A percentile compares a stretch with the other conserved stretches of the same genome.
These are phyloP conservation scores for Dicaeum eximium DNA, from an alignment of 2,113 vertebrate species.

Conservation along the genomic window DNA sequence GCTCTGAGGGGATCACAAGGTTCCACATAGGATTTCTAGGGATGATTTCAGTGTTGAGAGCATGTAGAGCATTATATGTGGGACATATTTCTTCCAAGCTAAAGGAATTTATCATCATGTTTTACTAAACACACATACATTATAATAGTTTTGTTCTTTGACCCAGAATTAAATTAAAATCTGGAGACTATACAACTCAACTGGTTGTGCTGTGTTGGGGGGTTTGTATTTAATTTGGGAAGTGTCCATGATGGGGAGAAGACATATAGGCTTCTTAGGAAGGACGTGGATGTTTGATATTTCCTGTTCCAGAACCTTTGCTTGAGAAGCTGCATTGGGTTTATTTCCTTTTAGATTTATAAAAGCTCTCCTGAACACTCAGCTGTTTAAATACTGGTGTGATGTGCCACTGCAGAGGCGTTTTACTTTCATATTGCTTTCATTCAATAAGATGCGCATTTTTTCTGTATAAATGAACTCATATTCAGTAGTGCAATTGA, in stretches of 20 bases:
- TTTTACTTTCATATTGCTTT: slow-evolving; percentile 50
- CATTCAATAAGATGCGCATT: slow-evolving; percentile 55
- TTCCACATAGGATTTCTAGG: not conserved
- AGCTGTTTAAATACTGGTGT: not conserved
- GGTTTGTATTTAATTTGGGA: not conserved
- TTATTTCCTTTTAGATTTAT: not conserved
- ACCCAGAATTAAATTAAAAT: not conserved
- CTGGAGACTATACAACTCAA: not conserved
- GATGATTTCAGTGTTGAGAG: not conserved
- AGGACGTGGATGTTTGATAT: not conserved
- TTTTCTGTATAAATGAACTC: slow-evolving; percentile 55
- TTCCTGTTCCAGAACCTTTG: not conserved
- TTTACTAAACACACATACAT: not conserved
- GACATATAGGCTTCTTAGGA: not conserved
- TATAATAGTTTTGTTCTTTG: not conserved
- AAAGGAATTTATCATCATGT: not conserved
- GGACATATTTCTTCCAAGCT: not conserved
- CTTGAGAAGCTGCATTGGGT: not conserved
- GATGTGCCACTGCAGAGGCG: slow-evolving; percentile 12
- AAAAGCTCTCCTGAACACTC: not conserved
- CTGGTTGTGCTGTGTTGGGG: not conserved
- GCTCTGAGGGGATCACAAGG: not conserved
- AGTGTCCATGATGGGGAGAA: not conserved
- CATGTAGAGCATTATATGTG: not conserved
- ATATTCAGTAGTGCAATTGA: slow-evolving; percentile 44